Conservation (phyloP, 2,797 vertebrate genomes). For the Micrastur ruficollis region DNA sequence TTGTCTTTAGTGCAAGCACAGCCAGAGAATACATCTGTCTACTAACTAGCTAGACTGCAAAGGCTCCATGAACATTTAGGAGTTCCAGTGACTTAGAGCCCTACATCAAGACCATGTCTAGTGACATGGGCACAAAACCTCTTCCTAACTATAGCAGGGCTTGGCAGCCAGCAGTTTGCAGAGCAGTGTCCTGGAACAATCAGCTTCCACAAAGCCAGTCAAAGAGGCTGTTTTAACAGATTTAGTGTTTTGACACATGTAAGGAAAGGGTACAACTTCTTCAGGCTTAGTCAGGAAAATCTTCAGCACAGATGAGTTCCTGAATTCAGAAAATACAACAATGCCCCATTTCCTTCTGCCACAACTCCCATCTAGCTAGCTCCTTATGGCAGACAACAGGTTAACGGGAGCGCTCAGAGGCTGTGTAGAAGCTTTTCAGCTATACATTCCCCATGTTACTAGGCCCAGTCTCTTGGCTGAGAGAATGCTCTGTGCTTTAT, state of each 20-base stretch:
- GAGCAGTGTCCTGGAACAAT: background rate
- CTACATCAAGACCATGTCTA: background rate
- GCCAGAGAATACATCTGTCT: background rate
- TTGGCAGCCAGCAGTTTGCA: background rate
- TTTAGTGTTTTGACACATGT: background rate
- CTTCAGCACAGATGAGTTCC: background rate
- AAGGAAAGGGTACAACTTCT: background rate
- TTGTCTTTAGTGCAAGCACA: background rate
- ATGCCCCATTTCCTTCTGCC: background rate
- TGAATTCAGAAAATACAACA: background rate
- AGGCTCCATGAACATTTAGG: background rate
- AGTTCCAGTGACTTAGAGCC: background rate
- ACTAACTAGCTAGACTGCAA: background rate
- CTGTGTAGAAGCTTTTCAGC: background rate
- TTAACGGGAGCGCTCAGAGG: background rate
- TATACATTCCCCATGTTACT: background rate
- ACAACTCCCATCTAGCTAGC: background rate
- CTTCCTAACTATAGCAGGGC: background rate
- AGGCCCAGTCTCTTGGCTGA: background rate
- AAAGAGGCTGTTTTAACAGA: background rate
- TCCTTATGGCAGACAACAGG: background rate
- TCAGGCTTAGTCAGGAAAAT: background rate
- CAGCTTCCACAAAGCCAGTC: background rate
- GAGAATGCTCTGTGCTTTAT: slow-evolving; percentile 65
- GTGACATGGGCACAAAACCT: background rate